phyloP scores from a whole-genome alignment of 2,113 vertebrate genomes.

The Hippocampus barbouri region DNA sequence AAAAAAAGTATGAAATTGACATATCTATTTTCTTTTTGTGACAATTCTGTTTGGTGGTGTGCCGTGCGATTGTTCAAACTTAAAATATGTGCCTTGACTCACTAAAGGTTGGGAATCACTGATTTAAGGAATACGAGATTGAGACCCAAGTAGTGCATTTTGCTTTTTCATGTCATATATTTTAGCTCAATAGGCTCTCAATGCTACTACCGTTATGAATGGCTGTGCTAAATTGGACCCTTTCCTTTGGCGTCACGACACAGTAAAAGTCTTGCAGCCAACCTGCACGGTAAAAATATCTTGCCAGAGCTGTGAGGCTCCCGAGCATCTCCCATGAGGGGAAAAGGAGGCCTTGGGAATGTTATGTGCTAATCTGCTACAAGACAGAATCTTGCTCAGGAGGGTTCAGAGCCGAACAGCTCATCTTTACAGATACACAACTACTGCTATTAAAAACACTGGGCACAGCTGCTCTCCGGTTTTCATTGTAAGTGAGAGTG shows the following conservation, averaged over 20 bases:
- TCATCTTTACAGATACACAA: slow-evolving; percentile 35
- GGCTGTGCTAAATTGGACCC: slow-evolving; percentile 21
- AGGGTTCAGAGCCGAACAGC: slow-evolving; percentile 36
- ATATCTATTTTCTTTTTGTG: too few species aligned
- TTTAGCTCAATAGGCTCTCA: too few species aligned
- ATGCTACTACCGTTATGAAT: neutral
- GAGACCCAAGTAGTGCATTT: too few species aligned
- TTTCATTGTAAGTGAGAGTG: slow-evolving; percentile 37
- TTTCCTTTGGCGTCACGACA: slow-evolving; percentile 17
- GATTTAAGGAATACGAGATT: too few species aligned
- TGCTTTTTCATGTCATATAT: too few species aligned
- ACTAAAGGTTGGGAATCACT: too few species aligned
- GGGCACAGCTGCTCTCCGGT: slow-evolving; percentile 33
- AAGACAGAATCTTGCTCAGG: slow-evolving; percentile 26
- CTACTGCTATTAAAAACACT: slow-evolving; percentile 39
- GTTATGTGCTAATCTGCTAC: slow-evolving; percentile 48
- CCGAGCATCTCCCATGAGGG: slow-evolving; percentile 33
- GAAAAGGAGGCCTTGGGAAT: slow-evolving; percentile 49
- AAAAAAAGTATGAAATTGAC: too few species aligned
- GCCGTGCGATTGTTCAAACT: too few species aligned
- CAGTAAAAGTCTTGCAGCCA: slow-evolving; percentile 17
- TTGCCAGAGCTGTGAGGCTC: slow-evolving; percentile 5
- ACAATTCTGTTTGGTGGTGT: too few species aligned
- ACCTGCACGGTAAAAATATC: neutral
- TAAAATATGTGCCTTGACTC: too few species aligned